Evolutionary conservation across 2,113 vertebrate species (phyloP).

Genomic region (Polypterus bichir): DNA sequence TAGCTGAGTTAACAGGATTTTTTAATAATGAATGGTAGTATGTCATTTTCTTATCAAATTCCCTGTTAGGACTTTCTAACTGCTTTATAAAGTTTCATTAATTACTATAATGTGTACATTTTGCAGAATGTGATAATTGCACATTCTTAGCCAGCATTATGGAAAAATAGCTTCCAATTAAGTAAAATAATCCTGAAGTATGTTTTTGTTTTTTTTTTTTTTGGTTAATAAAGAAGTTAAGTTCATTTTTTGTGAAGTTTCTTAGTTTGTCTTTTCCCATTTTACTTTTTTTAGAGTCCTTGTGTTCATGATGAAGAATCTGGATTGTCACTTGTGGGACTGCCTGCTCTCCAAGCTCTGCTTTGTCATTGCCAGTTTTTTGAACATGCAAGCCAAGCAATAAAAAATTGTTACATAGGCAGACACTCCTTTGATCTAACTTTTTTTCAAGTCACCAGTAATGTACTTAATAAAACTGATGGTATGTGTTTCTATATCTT

Average conservation of each 20-base stretch:
- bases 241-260: neutral
- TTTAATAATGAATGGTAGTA: too few species aligned
- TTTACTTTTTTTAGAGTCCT: slow-evolving; percentile 52
- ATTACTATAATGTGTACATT: too few species aligned
- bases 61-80: too few species aligned
- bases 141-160: too few species aligned
- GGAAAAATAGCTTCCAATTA: too few species aligned
- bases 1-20: too few species aligned
- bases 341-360: slow-evolving; percentile 73
- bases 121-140: too few species aligned
- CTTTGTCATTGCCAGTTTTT: slow-evolving; percentile 81
- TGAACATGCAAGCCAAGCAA: slow-evolving; percentile 62
- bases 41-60: too few species aligned
- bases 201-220: slow-evolving; percentile 6
- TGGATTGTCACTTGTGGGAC: slow-evolving; percentile 66
- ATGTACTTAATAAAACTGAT: slow-evolving; percentile 5
- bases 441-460: slow-evolving; percentile 21
- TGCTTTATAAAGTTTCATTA: too few species aligned
- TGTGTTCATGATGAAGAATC: slow-evolving; percentile 83
- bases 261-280: slow-evolving; percentile 3
- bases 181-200: too few species aligned
- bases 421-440: slow-evolving; percentile 53
- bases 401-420: slow-evolving; percentile 60
- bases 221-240: neutral
- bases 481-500: slow-evolving; percentile 13